These are phyloP conservation scores for Sphaeramia orbicularis DNA, from an alignment of 2,797 vertebrate genomes.

Conservation along the genomic window DNA sequence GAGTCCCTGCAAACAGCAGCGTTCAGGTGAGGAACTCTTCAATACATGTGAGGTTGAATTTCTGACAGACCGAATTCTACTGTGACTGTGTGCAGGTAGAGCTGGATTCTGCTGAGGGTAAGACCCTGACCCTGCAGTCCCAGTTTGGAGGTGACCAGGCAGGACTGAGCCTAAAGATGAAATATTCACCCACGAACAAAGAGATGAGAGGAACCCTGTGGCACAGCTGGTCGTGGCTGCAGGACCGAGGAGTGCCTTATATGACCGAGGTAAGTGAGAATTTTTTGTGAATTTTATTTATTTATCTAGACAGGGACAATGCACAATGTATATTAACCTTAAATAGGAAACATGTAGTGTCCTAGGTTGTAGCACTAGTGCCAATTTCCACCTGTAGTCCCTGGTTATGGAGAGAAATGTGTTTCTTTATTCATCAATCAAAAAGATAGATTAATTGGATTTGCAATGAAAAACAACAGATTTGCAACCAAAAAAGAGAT, in stretches of 20 bases:
- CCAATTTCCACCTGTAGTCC: too few relatives aligned
- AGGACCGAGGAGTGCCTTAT: constrained; percentile 76
- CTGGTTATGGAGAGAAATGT: too few relatives aligned
- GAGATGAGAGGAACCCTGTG: constrained; percentile 77
- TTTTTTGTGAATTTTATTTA: too few relatives aligned
- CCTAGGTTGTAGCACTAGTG: too few relatives aligned
- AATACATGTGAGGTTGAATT: neutral
- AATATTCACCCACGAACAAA: constrained; percentile 56
- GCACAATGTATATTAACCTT: too few relatives aligned
- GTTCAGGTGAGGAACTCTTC: constrained; percentile 77
- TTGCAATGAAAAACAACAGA: too few relatives aligned
- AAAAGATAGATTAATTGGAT: too few relatives aligned
- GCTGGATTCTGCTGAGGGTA: constrained; percentile 67
- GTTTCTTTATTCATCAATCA: too few relatives aligned
- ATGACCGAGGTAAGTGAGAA: constrained; percentile 73
- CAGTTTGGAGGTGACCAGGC: constrained; percentile 71
- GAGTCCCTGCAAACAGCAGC: constrained; percentile 79
- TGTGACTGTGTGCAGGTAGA: constrained; percentile 61
- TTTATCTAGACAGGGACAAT: too few relatives aligned
- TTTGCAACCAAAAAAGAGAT: too few relatives aligned
- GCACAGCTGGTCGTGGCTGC: constrained; percentile 81
- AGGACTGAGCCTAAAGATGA: constrained; percentile 67
- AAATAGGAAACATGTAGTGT: too few relatives aligned
- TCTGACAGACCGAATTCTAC: neutral
- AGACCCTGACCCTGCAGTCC: constrained; percentile 65